phyloP scores from a whole-genome alignment of 2,113 vertebrate species.

The Burhinus oedicnemus region DNA sequence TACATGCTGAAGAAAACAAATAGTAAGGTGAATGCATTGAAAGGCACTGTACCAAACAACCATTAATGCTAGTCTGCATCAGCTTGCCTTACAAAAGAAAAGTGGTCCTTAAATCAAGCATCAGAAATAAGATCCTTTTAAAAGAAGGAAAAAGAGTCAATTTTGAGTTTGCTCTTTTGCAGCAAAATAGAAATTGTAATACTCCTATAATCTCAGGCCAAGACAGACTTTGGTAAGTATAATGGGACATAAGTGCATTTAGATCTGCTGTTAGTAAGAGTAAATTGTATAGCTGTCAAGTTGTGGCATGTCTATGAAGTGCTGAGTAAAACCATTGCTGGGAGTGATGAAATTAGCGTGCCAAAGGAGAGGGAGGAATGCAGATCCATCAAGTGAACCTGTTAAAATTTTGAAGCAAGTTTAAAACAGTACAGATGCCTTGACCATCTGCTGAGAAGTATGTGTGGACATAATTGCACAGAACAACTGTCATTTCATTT shows the following conservation, averaged over 20 bases:
- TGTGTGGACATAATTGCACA: not conserved
- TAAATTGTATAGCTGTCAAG: slow-evolving; percentile 32
- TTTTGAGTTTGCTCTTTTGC: not conserved
- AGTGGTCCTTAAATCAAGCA: not conserved
- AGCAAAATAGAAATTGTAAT: not conserved
- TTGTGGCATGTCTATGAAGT: not conserved
- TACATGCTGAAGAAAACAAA: not conserved
- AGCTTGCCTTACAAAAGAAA: not conserved
- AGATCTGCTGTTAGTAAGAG: not conserved
- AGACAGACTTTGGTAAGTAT: not conserved
- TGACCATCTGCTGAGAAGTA: slow-evolving; percentile 10
- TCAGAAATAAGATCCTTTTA: not conserved
- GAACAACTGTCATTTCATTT: not conserved
- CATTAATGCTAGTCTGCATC: not conserved
- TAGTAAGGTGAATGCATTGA: not conserved
- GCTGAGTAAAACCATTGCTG: slow-evolving; percentile 18
- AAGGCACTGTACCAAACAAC: not conserved
- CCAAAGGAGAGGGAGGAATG: not conserved
- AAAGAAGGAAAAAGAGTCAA: not conserved
- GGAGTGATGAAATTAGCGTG: not conserved
- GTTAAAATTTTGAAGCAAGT: not conserved
- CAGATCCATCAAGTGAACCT: slow-evolving; percentile 22
- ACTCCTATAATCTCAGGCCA: not conserved
- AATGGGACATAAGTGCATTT: not conserved
- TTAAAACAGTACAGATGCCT: not conserved